A percentile compares a stretch with the other conserved stretches of the same genome.
Conservation (phyloP, 37 sponge, comb jelly and placozoan species). For the Oopsacas minuta region DNA sequence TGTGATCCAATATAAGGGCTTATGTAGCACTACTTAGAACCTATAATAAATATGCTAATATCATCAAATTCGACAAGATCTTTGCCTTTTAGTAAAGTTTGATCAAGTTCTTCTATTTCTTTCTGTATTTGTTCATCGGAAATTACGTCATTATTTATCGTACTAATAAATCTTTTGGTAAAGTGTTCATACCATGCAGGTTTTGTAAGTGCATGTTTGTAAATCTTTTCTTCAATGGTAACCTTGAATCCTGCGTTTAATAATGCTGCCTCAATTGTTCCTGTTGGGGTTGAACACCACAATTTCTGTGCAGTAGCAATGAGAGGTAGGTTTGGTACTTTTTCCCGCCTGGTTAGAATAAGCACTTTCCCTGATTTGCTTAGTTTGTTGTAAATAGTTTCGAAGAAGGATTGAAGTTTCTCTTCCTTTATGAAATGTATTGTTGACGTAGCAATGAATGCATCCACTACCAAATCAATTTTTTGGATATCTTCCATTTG, state of each 20-base stretch:
- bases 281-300: not conserved
- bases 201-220: not conserved
- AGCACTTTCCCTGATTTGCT: not conserved
- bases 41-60: not conserved
- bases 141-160: not conserved
- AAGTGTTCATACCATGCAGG: not conserved
- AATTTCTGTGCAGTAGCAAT: not conserved
- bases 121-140: not conserved
- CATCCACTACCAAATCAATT: not conserved
- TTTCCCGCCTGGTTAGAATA: not conserved
- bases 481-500: not conserved
- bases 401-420: not conserved
- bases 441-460: not conserved
- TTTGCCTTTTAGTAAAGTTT: not conserved
- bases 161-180: not conserved
- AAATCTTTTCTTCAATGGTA: not conserved
- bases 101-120: not conserved
- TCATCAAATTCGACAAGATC: not conserved
- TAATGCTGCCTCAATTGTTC: not conserved
- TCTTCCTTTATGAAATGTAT: not conserved
- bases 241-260: not conserved
- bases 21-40: not conserved
- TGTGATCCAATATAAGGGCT: too few relatives aligned
- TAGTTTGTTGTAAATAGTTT: not conserved
- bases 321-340: not conserved